Base-by-base conservation (phyloP, 2,113 vertebrate species). In the Brachyistius frenatus region DNA sequence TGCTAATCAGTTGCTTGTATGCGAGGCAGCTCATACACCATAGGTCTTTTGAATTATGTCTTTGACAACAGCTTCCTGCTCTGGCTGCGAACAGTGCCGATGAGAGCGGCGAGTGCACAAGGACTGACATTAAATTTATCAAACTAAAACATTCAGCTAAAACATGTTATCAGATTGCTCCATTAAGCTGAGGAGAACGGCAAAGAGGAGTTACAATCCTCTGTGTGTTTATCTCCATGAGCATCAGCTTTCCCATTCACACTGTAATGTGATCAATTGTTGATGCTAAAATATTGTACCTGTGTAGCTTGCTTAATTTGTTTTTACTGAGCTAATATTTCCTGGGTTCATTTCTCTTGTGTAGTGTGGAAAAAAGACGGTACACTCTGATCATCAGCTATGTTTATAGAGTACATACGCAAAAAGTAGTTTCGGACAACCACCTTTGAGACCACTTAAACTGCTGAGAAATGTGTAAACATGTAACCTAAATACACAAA, bases 401-500 rank as follows among this genome's bases (percentile, higher is more conserved):
- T 37, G 32, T 4, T 46, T 8, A 33, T n/a, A 65, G 0, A 44
- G 13, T 15, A 56, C 15, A 14, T 23, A 23, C 23, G 1, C 23
- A 23, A 23, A 23, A 23, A 23, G 23, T 23, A 0, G n/a, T 50
- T 41, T 9, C 50, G 5, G 16, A 50, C 5, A 46, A 31, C 5
- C 55, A 71, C 44, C 57, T 14, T 44, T 52, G 36, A 55, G 23
- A 52, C 39, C 49, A 56, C 35, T 60, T 11, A 41, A 23, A 3
- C 5, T 15, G n/a, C 30, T 33, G n/a, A 61, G 0, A 16, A 11
- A 61, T 1, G 6, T 11, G 7, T 30, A 53, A 47, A 49, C 62
- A 32, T 52, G 11, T 36, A 72, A 66, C 50, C 61, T 79, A 16
- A 76, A 71, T 66, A 37, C 54, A 81, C 78, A 71, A 78, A 66